A percentile compares a stretch with the other conserved stretches of the same genome.
These are phyloP conservation scores for Tetragnatha montana DNA, from an alignment of 2,888 invertebrate genomes.

Conservation along the genomic window DNA sequence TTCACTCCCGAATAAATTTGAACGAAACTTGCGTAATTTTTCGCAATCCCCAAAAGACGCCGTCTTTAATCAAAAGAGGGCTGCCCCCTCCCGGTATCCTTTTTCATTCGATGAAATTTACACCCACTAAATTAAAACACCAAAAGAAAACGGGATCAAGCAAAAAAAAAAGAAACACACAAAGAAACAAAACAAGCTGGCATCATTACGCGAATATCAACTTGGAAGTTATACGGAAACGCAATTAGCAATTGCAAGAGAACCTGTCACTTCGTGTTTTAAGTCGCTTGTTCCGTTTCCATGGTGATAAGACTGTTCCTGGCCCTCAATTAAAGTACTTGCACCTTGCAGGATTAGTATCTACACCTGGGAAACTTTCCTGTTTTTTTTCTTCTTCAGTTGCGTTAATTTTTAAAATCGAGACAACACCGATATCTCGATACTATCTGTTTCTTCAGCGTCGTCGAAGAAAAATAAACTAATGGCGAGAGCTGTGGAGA, in stretches of 20 bases:
- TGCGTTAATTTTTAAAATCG: neutral
- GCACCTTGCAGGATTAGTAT: conserved; percentile 23
- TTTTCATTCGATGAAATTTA: neutral
- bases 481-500: neutral
- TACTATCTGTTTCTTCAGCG: neutral
- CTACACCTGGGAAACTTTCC: neutral
- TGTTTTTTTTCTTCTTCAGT: neutral
- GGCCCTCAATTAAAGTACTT: conserved; percentile 46
- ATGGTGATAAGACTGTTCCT: conserved; percentile 37
- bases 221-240: conserved; percentile 14
- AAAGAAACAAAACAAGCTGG: neutral
- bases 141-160: neutral
- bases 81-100: neutral
- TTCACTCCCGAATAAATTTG: too few species aligned
- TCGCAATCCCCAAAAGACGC: neutral
- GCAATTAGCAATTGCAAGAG: conserved; percentile 56
- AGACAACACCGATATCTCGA: neutral
- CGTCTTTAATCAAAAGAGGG: neutral
- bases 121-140: conserved; percentile 21
- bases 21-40: too few species aligned
- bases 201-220: neutral
- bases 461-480: neutral
- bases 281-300: conserved; percentile 31
- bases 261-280: conserved; percentile 43
- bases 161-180: too few species aligned